Conservation (phyloP, 2,888 invertebrate species). For the Tenthredo mesomela region DNA sequence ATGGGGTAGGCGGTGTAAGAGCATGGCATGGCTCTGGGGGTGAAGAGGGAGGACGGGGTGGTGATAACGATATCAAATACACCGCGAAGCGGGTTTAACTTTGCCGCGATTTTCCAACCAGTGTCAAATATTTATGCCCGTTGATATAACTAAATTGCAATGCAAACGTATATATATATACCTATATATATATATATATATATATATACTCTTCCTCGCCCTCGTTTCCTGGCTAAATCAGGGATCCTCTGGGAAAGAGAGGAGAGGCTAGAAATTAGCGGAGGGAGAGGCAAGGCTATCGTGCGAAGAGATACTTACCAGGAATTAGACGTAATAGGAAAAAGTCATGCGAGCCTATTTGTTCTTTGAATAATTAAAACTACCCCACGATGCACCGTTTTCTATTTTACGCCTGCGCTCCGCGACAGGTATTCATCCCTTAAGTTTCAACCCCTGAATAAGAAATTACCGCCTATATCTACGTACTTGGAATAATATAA, state of each 20-base stretch:
- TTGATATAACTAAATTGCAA: constrained; percentile 69
- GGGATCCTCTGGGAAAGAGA: constrained; percentile 42
- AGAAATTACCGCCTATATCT: background rate
- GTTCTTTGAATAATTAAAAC: constrained; percentile 70
- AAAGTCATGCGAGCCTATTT: constrained; percentile 70
- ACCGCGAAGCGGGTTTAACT: constrained; percentile 56
- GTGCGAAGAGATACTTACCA: constrained; percentile 49
- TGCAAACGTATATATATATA: constrained; percentile 64
- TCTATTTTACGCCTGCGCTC: background rate
- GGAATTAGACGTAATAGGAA: constrained; percentile 62
- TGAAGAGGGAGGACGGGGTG: constrained; percentile 5
- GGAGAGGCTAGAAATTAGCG: constrained; percentile 50
- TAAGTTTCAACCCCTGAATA: background rate
- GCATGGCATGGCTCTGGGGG: constrained; percentile 38
- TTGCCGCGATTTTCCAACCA: constrained; percentile 61
- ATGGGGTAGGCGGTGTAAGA: constrained; percentile 54
- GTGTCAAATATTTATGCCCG: constrained; percentile 70
- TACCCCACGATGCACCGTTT: constrained; percentile 55
- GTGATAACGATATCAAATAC: constrained; percentile 63
- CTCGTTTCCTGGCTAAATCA: constrained; percentile 29
- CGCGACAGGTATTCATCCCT: background rate
- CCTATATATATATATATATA: constrained; percentile 59
- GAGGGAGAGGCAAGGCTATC: constrained; percentile 51
- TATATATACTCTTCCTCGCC: constrained; percentile 50
- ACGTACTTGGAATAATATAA: background rate